Base-by-base conservation (phyloP, 35 echinoderm and acorn worm genomes). In the Heliocidaris tuberculata region DNA sequence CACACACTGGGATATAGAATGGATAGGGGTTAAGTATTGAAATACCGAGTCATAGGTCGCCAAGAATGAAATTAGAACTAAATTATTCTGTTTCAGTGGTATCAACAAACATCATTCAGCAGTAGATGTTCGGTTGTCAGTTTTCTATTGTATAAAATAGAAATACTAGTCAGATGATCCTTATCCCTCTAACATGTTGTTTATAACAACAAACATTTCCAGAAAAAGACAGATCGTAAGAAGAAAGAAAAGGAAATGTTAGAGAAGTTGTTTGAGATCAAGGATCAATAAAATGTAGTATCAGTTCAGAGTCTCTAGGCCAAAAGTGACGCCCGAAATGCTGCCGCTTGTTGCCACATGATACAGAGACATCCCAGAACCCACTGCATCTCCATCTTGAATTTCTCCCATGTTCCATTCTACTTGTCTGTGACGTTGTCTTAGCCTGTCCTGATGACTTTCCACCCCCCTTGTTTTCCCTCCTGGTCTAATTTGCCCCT, bases 401-500 rank as follows among this genome's bases (percentile, higher is more conserved):
- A 78, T 78, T 78, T 78, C 65, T 78, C 65, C 65, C 65, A 78
- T 78, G 65, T 78, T 78, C 65, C 65, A 78, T 78, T 78, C 65
- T 56, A 56, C 52, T 56, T 56, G 52, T 56, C 52, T 56, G 52
- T 78, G 65, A 78, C 65, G 65, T 78, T 19, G 52, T 56, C 8
- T 56, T 56, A 56, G 10, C 52, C 52, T 56, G 52, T 49, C 90
- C 19, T 54, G n/a, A 49, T 93, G 31, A 47, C 47, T 93, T 49
- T 93, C 92, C 19, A 89, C 47, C 47, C 91, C 91, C 50, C 91
- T 93, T 31, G 91, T 93, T 59, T 93, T 93, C 91, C 91, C 91
- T 93, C 48, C 48, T 59, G 31, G 91, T 93, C 91, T 93, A 49
- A 93, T 93, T 93, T 93, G n/a, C 91, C 91, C 50, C 87, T 93